Evolutionary conservation across 2,113 vertebrate genomes (phyloP).

Genomic region (Gnathonemus longibarbis): DNA sequence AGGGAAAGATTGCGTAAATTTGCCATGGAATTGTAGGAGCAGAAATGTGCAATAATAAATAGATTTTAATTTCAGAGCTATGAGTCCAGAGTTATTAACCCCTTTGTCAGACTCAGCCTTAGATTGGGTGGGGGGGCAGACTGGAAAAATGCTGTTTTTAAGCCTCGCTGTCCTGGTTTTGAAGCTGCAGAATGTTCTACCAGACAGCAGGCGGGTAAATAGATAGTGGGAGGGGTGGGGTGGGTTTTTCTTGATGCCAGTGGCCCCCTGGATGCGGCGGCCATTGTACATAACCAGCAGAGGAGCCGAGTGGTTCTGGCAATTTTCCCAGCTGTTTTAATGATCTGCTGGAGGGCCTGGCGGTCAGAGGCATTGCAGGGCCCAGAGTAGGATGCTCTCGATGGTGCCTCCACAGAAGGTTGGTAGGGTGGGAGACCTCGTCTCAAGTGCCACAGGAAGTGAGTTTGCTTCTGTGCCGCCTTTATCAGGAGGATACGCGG

Average conservation of each 20-base stretch:
- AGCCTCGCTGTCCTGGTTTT: not conserved
- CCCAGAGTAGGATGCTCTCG: not conserved
- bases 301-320: not conserved
- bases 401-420: not conserved
- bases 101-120: not conserved
- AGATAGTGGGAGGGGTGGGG: not conserved
- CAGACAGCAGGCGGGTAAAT: not conserved
- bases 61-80: not conserved
- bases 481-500: rapidly evolving
- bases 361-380: not conserved
- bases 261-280: not conserved
- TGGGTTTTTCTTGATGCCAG: not conserved
- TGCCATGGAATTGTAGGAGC: not conserved
- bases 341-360: not conserved
- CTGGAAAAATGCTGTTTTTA: too few species aligned
- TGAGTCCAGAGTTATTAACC: not conserved
- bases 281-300: not conserved
- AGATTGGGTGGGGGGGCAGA: too few species aligned
- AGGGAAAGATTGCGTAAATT: not conserved
- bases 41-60: not conserved
- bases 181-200: not conserved
- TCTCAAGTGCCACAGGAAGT: not conserved
- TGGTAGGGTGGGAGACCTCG: not conserved
- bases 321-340: too few species aligned
- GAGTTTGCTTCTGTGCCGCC: not conserved